Percentiles rank a stretch among this genome's conserved stretches.
Conservation (phyloP, 2,113 vertebrate genomes). For the Pygoscelis adeliae region DNA sequence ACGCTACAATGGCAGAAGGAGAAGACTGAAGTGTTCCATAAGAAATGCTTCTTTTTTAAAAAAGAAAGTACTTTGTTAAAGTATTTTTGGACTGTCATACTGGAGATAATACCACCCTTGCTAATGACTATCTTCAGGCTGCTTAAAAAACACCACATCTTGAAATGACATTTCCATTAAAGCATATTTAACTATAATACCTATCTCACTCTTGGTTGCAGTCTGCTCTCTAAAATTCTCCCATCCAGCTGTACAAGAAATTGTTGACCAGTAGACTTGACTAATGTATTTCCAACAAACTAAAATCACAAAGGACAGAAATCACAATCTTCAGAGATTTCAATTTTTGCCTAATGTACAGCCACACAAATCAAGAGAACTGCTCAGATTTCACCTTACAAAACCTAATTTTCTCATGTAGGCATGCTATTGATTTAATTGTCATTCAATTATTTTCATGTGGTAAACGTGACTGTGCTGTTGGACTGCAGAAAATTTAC, state of each 20-base stretch:
- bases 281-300: background rate
- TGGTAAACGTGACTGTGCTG: background rate
- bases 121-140: background rate
- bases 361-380: background rate
- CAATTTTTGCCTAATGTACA: background rate
- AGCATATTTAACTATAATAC: background rate
- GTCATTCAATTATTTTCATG: background rate
- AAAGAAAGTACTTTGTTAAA: background rate
- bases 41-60: background rate
- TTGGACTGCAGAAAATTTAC: background rate
- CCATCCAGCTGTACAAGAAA: background rate
- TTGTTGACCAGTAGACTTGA: background rate
- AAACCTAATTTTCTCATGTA: background rate
- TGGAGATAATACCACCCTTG: background rate
- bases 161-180: background rate
- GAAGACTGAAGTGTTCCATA: background rate
- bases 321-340: background rate
- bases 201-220: background rate
- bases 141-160: background rate
- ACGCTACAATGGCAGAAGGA: background rate
- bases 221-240: background rate
- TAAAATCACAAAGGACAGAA: background rate
- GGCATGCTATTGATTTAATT: conserved; percentile 9
- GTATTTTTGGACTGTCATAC: background rate
- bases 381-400: background rate